Base-by-base conservation (phyloP, 2,113 vertebrate species). In the Takifugu flavidus region DNA sequence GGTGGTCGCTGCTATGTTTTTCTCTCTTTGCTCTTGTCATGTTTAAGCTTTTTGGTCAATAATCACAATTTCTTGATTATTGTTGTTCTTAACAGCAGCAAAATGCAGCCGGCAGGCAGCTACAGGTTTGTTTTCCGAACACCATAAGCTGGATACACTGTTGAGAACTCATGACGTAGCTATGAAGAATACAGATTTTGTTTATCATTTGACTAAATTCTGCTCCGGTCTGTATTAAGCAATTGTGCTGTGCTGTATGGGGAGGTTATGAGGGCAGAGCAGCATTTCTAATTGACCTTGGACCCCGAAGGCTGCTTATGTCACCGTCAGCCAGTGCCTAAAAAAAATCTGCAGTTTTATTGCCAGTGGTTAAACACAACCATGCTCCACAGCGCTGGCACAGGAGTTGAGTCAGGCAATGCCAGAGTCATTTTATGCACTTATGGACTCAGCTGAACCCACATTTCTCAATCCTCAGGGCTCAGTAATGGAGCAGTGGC, bases 1-100 rank as follows among this genome's bases (percentile, higher is more conserved):
- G 88, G 87, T 88, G 89, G 91, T 88, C 74, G 78, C 65, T 49
- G 77, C 73, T 67, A 42, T 83, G 52, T 59, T 53, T 27, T 50
- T 58, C 5, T 29, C 34, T 25, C 39, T 31, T 4, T 49, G 53
- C 59, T 69, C 45, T 6, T n/a, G 14, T 11, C n/a, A n/a, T 43
- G 15, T 20, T 13, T 11, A 20, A 5, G 70, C 75, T 81, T 81
- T 72, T 8, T 46, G 47, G 6, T 49, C 7, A n/a, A 25, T n/a
- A 49, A 49, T 74, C 47, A 49, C 2, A 49, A 0, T 7, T 74
- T 12, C 26, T 6, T 39, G 34, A 4, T 39, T 39, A 10, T 39
- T 39, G 34, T 39, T 39, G 6, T 39, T 11, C 34, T 39, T 39
- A 39, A 8, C 34, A 10, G 34, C 34, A 39, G 34, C 11, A 39